Conservation (phyloP, 92 coral and sea anemone genomes). For the Isaurus tuberculatus region DNA sequence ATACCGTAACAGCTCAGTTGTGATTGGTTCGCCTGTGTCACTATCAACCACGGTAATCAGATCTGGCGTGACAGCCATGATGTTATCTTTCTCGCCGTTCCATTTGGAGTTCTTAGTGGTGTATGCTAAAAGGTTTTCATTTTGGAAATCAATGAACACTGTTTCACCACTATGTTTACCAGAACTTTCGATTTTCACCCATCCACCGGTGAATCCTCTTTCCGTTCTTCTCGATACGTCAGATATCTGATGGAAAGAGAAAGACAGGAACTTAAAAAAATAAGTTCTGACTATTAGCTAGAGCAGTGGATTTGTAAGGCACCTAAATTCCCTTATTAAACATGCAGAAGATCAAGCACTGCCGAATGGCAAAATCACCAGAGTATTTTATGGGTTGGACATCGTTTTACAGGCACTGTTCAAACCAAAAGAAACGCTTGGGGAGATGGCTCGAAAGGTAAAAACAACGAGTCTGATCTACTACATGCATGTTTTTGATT, state of each 20-base stretch:
- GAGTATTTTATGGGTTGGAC: no score
- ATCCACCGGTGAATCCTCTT: slow-evolving; percentile 83
- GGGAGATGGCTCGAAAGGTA: no score
- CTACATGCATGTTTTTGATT: no score
- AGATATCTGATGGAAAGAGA: slow-evolving; percentile 58
- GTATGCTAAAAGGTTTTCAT: slow-evolving; percentile 87
- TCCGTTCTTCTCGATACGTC: slow-evolving; percentile 79
- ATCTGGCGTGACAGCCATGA: slow-evolving; percentile 86
- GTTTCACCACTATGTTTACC: slow-evolving; percentile 43
- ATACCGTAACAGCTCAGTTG: slow-evolving; percentile 93
- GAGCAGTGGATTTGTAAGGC: not conserved
- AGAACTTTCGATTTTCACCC: slow-evolving; percentile 70
- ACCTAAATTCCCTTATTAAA: no score
- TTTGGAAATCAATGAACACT: slow-evolving; percentile 80
- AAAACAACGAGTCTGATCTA: no score
- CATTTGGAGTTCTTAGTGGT: slow-evolving; percentile 24
- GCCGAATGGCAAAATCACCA: no score
- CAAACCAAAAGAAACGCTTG: no score
- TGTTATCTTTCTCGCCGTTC: slow-evolving; percentile 64
- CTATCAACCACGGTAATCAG: slow-evolving; percentile 87
- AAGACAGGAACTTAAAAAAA: not conserved
- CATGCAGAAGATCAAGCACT: no score
- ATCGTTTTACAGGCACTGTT: no score
- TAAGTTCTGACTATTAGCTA: not conserved
- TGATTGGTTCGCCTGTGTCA: slow-evolving; percentile 87